A percentile compares a stretch with the other conserved stretches of the same genome.
Evolutionary conservation across 2,797 vertebrate species (phyloP).

Genomic region (Anisognathus igniventris): DNA sequence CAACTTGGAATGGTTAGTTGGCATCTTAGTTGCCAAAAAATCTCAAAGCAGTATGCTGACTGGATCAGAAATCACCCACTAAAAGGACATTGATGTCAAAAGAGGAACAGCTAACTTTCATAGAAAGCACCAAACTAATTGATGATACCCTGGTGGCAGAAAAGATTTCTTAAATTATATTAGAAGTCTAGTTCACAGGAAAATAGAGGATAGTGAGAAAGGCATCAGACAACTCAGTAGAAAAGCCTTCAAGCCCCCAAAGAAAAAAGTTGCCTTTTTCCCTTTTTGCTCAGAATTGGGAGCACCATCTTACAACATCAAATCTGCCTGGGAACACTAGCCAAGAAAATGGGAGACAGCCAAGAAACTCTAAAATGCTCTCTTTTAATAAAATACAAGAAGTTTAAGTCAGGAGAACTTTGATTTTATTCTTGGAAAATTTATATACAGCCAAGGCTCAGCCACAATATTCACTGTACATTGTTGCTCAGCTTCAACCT

Average conservation of each 20-base stretch:
- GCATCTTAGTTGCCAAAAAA: background rate
- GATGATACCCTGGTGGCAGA: background rate
- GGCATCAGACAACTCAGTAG: background rate
- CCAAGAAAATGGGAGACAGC: slow-evolving; percentile 15
- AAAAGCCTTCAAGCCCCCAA: background rate
- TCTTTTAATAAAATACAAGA: slow-evolving; percentile 12
- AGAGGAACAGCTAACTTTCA: background rate
- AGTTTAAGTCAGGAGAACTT: slow-evolving; percentile 5
- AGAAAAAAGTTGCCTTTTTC: background rate
- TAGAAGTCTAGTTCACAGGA: background rate
- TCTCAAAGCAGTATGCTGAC: background rate
- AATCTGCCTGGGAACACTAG: background rate
- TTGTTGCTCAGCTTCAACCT: background rate
- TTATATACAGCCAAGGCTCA: background rate
- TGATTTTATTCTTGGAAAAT: background rate
- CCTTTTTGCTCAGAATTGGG: background rate
- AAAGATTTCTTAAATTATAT: background rate
- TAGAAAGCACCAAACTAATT: background rate
- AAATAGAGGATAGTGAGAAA: background rate
- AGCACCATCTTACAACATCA: slow-evolving; percentile 7
- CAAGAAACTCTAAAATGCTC: slow-evolving; percentile 9
- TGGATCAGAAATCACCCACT: background rate
- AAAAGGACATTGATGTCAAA: background rate
- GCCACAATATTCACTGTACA: background rate
- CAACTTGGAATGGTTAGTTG: background rate